A percentile compares a stretch with the other conserved stretches of the same genome.
phyloP scores from a whole-genome alignment of 2,797 vertebrate genomes.

The Onychomys arenicola region DNA sequence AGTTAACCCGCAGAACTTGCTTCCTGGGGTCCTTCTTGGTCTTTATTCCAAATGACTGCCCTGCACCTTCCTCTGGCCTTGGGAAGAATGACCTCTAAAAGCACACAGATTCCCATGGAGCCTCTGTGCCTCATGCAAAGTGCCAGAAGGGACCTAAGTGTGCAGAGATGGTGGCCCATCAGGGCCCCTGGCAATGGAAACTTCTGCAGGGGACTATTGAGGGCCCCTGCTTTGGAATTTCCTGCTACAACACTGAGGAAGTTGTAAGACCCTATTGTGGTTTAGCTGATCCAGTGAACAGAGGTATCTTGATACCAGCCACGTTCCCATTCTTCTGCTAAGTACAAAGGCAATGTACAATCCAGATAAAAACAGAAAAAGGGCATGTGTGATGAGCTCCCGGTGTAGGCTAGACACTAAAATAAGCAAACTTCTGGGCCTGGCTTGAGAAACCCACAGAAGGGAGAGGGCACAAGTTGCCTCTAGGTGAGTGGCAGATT shows the following conservation, averaged over 20 bases:
- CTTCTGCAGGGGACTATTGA: neutral
- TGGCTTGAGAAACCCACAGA: neutral
- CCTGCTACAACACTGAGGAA: neutral
- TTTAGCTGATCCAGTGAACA: slow-evolving; percentile 3
- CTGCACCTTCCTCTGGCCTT: neutral
- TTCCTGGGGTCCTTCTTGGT: slow-evolving; percentile 18
- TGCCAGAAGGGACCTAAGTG: neutral
- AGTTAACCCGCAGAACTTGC: neutral
- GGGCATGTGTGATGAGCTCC: neutral
- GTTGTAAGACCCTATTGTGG: neutral
- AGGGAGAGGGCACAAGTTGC: neutral
- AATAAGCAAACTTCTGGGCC: neutral
- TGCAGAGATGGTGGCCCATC: neutral
- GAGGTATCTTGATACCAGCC: neutral
- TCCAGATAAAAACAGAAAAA: neutral
- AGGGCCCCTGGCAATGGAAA: neutral
- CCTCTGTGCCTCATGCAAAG: neutral
- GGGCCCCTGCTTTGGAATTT: neutral
- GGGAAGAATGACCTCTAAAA: neutral
- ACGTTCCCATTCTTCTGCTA: neutral
- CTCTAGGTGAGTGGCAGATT: neutral
- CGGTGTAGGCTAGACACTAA: neutral
- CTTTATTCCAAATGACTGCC: slow-evolving; percentile 28
- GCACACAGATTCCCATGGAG: neutral
- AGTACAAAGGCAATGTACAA: neutral